Conservation (phyloP, 2,888 invertebrate genomes). For the Nephrotoma guestfalica region DNA sequence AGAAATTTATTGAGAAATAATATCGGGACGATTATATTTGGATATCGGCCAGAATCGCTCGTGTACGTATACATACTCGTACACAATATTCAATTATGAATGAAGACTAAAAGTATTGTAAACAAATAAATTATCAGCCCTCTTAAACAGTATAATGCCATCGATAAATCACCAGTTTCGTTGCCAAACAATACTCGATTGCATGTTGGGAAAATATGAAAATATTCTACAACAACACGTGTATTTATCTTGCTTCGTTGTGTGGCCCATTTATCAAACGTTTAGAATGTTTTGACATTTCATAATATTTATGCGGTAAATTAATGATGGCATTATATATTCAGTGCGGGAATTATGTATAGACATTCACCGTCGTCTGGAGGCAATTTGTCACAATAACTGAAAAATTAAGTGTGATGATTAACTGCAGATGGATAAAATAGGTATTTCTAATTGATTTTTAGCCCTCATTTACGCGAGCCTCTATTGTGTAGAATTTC, state of each 20-base stretch:
- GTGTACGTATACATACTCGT: neutral
- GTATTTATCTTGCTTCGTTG: neutral
- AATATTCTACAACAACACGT: neutral
- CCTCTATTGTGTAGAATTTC: no score
- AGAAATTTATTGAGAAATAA: neutral
- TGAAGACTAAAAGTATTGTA: neutral
- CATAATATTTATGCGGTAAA: neutral
- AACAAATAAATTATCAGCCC: neutral
- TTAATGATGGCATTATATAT: neutral
- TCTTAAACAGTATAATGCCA: neutral
- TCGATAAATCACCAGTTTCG: neutral
- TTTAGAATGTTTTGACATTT: neutral
- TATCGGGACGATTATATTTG: neutral
- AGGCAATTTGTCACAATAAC: neutral
- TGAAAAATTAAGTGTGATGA: neutral
- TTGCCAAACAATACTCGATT: neutral
- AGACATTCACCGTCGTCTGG: neutral
- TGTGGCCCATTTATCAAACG: neutral
- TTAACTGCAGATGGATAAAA: no score
- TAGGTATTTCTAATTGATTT: no score
- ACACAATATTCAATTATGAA: neutral
- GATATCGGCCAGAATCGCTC: neutral
- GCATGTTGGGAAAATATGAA: neutral
- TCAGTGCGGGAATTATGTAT: neutral
- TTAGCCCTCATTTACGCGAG: no score